Percentiles rank a stretch among this genome's conserved stretches.
phyloP scores from a whole-genome alignment of 1,140 invertebrate species.

The Ooceraea biroi region DNA sequence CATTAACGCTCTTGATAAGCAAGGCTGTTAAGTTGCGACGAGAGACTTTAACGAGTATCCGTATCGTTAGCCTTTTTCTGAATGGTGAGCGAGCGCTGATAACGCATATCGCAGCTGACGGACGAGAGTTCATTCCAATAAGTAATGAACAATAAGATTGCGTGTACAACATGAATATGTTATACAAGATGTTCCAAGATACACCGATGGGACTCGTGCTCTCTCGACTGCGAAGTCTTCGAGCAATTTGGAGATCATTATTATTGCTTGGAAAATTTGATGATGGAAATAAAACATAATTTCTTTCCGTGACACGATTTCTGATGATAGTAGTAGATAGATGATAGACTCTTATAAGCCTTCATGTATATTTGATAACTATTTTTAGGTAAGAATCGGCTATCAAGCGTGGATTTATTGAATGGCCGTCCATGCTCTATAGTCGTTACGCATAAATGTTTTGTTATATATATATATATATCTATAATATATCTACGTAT shows the following conservation, averaged over 20 bases:
- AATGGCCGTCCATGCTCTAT: neutral
- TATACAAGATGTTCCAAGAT: neutral
- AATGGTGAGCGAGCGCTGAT: conserved; percentile 14
- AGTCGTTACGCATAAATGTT: neutral
- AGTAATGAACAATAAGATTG: neutral
- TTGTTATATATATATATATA: neutral
- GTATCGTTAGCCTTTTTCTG: conserved; percentile 17
- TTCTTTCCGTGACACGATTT: neutral
- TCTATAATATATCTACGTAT: too few relatives aligned
- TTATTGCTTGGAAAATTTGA: neutral
- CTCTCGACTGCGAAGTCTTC: neutral
- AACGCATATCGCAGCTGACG: conserved; percentile 9
- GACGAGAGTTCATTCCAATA: neutral
- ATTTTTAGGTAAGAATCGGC: neutral
- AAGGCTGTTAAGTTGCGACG: conserved; percentile 27
- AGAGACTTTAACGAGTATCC: conserved; percentile 8
- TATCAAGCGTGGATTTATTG: neutral
- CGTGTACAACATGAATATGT: neutral
- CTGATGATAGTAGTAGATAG: neutral
- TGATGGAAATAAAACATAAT: conserved; percentile 9
- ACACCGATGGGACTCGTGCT: neutral
- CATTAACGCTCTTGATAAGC: conserved; percentile 47
- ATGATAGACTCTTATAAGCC: neutral
- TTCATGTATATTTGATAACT: conserved; percentile 17
- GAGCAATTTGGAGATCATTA: neutral